Evolutionary conservation across 2,888 invertebrate species (phyloP).

Genomic region (Meteorus colon): DNA sequence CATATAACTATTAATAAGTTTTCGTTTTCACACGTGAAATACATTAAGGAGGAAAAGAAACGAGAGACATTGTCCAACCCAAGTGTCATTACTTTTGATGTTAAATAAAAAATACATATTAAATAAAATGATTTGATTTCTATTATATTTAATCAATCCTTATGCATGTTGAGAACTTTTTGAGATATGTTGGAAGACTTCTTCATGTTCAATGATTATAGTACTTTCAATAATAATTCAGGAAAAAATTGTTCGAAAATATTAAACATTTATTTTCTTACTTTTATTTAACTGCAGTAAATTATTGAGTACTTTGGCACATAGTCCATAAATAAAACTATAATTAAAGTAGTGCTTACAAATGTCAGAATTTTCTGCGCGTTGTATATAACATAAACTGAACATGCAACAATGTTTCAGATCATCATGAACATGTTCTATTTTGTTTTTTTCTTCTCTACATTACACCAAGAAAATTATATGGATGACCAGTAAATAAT

Average conservation of each 20-base stretch:
- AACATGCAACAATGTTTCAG: background rate
- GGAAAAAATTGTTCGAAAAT: too few relatives aligned
- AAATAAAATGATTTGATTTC: conserved; percentile 56
- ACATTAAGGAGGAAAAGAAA: conserved; percentile 62
- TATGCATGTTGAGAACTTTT: background rate
- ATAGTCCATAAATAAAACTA: too few relatives aligned
- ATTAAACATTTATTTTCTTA: too few relatives aligned
- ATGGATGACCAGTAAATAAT: background rate
- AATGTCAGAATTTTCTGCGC: too few relatives aligned
- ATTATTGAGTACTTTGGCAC: too few relatives aligned
- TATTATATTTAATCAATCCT: conserved; percentile 25
- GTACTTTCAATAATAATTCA: too few relatives aligned
- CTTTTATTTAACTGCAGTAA: too few relatives aligned
- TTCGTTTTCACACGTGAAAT: conserved; percentile 68
- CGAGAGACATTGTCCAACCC: conserved; percentile 72
- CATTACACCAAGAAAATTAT: background rate
- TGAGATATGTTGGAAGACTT: background rate
- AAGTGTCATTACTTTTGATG: conserved; percentile 73
- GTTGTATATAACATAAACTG: too few relatives aligned
- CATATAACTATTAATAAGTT: conserved; percentile 71
- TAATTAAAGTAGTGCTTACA: too few relatives aligned
- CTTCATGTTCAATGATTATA: too few relatives aligned
- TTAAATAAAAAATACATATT: conserved; percentile 73
- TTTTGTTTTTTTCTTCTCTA: background rate
- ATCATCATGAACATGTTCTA: background rate